Evolutionary conservation across 2,888 invertebrate genomes (phyloP).

Genomic region (Drosophila infuscata): DNA sequence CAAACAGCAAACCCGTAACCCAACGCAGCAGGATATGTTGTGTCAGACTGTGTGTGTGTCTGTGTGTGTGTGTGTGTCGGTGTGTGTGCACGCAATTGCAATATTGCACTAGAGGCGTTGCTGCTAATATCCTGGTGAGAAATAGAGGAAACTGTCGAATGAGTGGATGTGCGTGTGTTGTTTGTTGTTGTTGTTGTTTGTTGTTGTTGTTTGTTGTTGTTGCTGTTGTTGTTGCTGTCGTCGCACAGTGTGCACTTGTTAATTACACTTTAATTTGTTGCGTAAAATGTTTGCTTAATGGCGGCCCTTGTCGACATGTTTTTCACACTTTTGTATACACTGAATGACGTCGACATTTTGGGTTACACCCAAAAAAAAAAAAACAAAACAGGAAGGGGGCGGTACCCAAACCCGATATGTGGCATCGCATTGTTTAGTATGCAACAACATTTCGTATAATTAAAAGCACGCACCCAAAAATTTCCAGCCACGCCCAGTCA

Average conservation of each 20-base stretch:
- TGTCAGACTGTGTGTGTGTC: conserved; percentile 16
- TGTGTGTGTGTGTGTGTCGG: conserved; percentile 18
- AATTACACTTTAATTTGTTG: conserved; percentile 81
- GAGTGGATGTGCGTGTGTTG: conserved; percentile 10
- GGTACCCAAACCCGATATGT: conserved; percentile 3
- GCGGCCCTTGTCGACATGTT: conserved; percentile 70
- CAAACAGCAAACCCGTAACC: conserved; percentile 55
- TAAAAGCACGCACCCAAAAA: conserved; percentile 70
- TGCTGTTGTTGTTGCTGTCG: conserved; percentile 22
- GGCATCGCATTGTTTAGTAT: conserved; percentile 55
- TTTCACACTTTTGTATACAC: conserved; percentile 79
- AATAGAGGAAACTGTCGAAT: conserved; percentile 26
- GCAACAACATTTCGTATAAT: conserved; percentile 75
- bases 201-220: conserved; percentile 16
- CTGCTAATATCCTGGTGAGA: conserved; percentile 67
- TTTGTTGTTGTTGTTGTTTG: not conserved
- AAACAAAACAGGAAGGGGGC: not conserved
- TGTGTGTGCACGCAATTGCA: conserved; percentile 18
- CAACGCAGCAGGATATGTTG: conserved; percentile 53
- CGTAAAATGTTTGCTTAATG: conserved; percentile 82
- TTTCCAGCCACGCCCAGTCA: conserved; percentile 35
- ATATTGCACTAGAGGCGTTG: conserved; percentile 36
- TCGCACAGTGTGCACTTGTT: conserved; percentile 77
- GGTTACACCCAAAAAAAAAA: conserved; percentile 24
- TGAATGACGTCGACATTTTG: conserved; percentile 47